phyloP scores from a whole-genome alignment of 2,888 invertebrate genomes.

The Calameuta idolon region DNA sequence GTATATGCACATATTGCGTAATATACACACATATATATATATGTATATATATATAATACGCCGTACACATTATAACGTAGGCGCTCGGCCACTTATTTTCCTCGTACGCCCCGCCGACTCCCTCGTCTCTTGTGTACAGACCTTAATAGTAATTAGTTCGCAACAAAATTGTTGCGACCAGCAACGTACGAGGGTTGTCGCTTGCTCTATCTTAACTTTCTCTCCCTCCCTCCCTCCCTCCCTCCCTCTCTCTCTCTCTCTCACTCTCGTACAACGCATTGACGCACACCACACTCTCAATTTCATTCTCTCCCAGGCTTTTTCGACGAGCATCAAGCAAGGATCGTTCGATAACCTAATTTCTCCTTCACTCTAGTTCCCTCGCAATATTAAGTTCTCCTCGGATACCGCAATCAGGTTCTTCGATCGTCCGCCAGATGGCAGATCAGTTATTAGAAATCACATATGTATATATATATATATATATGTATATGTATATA shows the following conservation, averaged over 20 bases:
- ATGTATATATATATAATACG: not conserved
- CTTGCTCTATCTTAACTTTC: not conserved
- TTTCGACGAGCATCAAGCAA: not conserved
- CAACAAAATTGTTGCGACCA: not conserved
- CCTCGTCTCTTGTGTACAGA: not conserved
- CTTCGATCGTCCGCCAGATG: not conserved
- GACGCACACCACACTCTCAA: not conserved
- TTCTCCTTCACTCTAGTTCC: slow-evolving; percentile 1
- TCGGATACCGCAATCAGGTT: not conserved
- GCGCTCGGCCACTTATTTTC: not conserved
- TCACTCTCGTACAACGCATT: not conserved
- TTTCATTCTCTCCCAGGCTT: not conserved
- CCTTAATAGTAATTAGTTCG: slow-evolving; percentile 4
- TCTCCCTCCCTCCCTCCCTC: not conserved
- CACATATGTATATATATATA: too few relatives aligned
- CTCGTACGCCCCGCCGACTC: not conserved
- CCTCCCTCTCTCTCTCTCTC: not conserved
- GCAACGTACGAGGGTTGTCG: not conserved
- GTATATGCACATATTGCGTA: too few relatives aligned
- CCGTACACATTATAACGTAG: slow-evolving; percentile 6
- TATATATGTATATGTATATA: not conserved
- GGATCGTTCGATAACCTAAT: slow-evolving; percentile 1
- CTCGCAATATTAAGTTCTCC: not conserved
- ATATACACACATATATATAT: too few relatives aligned
- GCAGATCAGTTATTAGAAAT: not conserved